phyloP scores from a whole-genome alignment of 2,888 invertebrate genomes.

The Drosophila setosimentum region DNA sequence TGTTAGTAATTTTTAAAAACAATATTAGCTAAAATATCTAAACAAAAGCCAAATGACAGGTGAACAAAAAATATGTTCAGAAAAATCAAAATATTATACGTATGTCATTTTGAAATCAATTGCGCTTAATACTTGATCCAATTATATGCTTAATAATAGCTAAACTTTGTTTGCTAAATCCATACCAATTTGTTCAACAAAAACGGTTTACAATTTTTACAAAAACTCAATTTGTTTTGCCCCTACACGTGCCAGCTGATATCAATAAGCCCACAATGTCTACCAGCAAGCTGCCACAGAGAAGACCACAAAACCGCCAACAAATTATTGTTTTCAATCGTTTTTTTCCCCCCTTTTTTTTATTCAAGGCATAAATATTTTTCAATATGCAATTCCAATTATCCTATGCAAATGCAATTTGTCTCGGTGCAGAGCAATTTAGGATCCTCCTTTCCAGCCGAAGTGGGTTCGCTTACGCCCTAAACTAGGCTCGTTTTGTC shows the following conservation, averaged over 20 bases:
- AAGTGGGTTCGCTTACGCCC: constrained; percentile 17
- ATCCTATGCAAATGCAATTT: constrained; percentile 78
- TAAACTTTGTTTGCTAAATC: constrained; percentile 3
- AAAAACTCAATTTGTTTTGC: constrained; percentile 19
- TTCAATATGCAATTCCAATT: constrained; percentile 78
- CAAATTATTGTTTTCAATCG: constrained; percentile 73
- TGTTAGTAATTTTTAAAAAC: background rate
- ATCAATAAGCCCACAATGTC: constrained; percentile 45
- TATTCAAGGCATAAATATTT: constrained; percentile 57
- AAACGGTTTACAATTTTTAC: constrained; percentile 18
- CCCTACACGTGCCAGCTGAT: constrained; percentile 20
- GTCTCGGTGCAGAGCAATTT: constrained; percentile 74
- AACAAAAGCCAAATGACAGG: constrained; percentile 30
- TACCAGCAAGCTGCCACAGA: constrained; percentile 19
- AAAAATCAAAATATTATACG: background rate
- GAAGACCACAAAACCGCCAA: constrained; percentile 54
- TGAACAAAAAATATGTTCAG: background rate
- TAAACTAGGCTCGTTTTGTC: constrained; percentile 39
- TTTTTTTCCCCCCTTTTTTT: constrained; percentile 1
- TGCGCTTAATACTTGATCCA: background rate
- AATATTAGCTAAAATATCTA: background rate
- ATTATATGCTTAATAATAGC: constrained; percentile 1
- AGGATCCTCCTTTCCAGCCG: constrained; percentile 26
- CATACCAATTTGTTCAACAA: constrained; percentile 6
- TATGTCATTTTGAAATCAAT: background rate